Evolutionary conservation across 2,888 invertebrate genomes (phyloP), one percentile per base, ranked within the genome.

Genomic region (Chirona hameri): DNA sequence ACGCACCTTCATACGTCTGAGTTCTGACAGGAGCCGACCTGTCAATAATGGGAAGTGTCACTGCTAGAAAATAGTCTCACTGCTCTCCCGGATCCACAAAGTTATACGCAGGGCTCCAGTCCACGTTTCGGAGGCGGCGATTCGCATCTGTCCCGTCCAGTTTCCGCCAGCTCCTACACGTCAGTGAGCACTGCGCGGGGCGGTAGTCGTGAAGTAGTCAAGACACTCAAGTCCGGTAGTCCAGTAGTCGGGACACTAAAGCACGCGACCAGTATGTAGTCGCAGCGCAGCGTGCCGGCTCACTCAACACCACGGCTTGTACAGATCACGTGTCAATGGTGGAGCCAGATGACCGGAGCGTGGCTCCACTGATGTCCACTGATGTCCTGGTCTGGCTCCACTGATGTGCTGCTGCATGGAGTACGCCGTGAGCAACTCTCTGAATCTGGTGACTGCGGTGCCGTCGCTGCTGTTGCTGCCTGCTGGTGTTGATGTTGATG

Each of bases 401-500:
- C 12, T 65, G 14, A 65, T 65, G 65, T 65, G 27, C 65, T 65
- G 65, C 65, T 12, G 27, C n/a, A n/a, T n/a, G n/a, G n/a, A n/a
- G n/a, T n/a, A n/a, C n/a, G 65, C n/a, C n/a, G 7, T 5, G n/a
- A n/a, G 57, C 3, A 57, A 18, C 57, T 12, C 57, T 9, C 57
- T 3, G 57, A 57, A 18, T n/a, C 65, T n/a, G 65, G 1, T 65
- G 5, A n/a, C 65, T n/a, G 65, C 65, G n/a, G n/a, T 65, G n/a
- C n/a, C n/a, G n/a, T n/a, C n/a, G n/a, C n/a, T 18, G n/a, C n/a
- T n/a, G 65, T n/a, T n/a, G n/a, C 4, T 12, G 7, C 18, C n/a
- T n/a, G n/a, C n/a, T n/a, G n/a, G n/a, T 65, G 65, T 65, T 65
- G n/a, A 65, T 65, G n/a, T 65, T n/a, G 65, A 65, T 65, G 7